Evolutionary conservation across 2,888 invertebrate genomes (phyloP).

Genomic region (Meloe dianella): DNA sequence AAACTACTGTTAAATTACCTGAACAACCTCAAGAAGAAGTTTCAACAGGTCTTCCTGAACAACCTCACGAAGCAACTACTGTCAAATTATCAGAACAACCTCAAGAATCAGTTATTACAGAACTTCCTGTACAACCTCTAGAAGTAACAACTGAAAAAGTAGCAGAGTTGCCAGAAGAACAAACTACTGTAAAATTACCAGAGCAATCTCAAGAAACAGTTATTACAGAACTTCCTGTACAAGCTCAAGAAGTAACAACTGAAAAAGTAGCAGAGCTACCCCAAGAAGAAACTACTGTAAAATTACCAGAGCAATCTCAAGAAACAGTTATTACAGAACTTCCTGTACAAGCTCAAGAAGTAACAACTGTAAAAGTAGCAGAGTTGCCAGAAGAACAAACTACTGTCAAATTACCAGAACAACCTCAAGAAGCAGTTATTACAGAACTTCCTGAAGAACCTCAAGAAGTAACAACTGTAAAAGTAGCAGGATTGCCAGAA

Average conservation of each 20-base stretch:
- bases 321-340: conserved; percentile 17
- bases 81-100: conserved; percentile 14
- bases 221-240: neutral
- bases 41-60: conserved; percentile 21
- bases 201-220: neutral
- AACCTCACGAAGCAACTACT: conserved; percentile 16
- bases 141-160: neutral
- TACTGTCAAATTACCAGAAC: conserved; percentile 4
- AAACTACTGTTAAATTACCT: neutral
- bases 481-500: conserved; percentile 5
- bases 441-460: conserved; percentile 23
- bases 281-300: conserved; percentile 16
- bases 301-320: conserved; percentile 19
- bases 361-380: neutral
- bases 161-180: conserved; percentile 15
- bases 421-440: neutral
- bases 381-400: neutral
- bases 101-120: conserved; percentile 8
- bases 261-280: neutral
- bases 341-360: conserved; percentile 13
- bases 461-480: conserved; percentile 17
- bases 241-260: conserved; percentile 15
- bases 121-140: neutral
- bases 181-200: neutral
- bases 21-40: neutral